Base-by-base conservation (phyloP, 2,888 invertebrate species). In the Lochmaea capreae region DNA sequence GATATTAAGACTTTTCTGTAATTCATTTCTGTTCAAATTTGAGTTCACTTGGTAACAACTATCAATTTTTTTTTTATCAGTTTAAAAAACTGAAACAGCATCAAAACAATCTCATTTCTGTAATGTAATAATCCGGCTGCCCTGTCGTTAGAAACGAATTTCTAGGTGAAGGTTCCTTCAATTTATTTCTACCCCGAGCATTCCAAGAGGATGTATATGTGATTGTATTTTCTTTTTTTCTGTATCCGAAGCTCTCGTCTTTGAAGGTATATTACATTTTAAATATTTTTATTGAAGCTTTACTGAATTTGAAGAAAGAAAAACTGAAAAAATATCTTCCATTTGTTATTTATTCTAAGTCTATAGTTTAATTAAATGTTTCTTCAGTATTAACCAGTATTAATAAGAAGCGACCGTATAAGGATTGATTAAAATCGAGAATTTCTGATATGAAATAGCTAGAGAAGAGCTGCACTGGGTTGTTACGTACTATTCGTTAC, bases 51-150 rank as follows among this genome's bases (percentile, higher is more conserved):
- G 33, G 33, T 33, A 33, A 33, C 33, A 33, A 33, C 33, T 39
- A 39, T 8, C 8, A 39, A 8, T 5, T 0, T 39, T 22, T 22
- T 39, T 39, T 39, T 8, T 33, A 33, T 33, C 33, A 39, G 33
- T 6, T 39, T 39, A 39, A 39, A 39, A 5, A 39, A 18, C 54
- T 16, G 10, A 54, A 54, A 54, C 9, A 54, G 54, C 18, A 54
- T 54, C 16, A 10, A 10, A 54, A 18, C 54, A 54, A 54, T 54
- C 54, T 54, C 18, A 18, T 54, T 54, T n/a, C 16, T 54, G 18
- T 54, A 54, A 54, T 54, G 16, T 54, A 16, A 54, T 54, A 54
- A 54, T 54, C 54, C 18, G n/a, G 18, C n/a, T 46, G 46, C 14
- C 52, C 16, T 54, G 54, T 54, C 18, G 54, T 16, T 18, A 16